Evolutionary conservation across 92 coral and sea anemone species (phyloP).

Genomic region (Porites lobata): DNA sequence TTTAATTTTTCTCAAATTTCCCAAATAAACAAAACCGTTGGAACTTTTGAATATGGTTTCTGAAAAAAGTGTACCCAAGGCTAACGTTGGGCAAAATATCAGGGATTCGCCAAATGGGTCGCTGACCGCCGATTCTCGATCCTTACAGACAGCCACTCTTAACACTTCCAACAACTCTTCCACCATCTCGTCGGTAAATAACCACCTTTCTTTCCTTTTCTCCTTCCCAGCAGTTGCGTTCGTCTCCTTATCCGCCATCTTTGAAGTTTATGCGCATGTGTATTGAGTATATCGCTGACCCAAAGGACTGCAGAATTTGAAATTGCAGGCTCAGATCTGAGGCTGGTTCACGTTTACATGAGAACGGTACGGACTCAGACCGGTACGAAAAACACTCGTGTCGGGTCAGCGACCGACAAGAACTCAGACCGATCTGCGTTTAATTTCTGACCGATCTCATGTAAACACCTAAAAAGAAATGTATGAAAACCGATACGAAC

Average conservation of each 20-base stretch:
- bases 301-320: neutral
- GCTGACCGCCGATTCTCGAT: no score
- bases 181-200: conserved; percentile 22
- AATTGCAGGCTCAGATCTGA: neutral
- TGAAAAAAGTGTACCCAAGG: no score
- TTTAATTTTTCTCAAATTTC: no score
- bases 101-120: no score
- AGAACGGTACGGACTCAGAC: neutral
- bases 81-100: no score
- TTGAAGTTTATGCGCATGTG: neutral
- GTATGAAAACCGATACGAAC: neutral
- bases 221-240: neutral
- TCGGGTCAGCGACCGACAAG: conserved; percentile 6
- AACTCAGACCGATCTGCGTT: neutral
- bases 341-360: conserved; percentile 6
- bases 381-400: neutral
- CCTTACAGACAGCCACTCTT: neutral
- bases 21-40: no score
- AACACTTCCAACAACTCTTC: conserved; percentile 22
- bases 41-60: no score
- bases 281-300: neutral
- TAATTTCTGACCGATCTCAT: neutral
- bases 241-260: neutral
- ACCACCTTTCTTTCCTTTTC: conserved; percentile 3
- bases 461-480: neutral